Base-by-base conservation (phyloP, 2,797 vertebrate species). In the Gallinago stenura region DNA sequence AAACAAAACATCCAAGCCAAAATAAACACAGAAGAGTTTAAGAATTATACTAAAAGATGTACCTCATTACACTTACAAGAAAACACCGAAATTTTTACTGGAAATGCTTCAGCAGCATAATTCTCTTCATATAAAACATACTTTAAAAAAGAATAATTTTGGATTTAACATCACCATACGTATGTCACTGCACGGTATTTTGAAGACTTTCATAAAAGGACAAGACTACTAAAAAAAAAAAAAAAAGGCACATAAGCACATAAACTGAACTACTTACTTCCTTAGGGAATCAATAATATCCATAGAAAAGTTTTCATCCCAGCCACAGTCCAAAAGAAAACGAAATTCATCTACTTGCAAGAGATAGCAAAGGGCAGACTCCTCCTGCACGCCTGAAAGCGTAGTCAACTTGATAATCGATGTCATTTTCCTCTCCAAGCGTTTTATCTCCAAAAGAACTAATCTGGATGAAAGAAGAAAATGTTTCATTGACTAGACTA, bases 351-450 rank as follows among this genome's bases (percentile, higher is more conserved):
- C 99, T 83, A 99, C 99, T 97, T 99, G 99, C 76, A 99, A 98
- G 70, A 99, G 98, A 96, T 99, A 99, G 89, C 99, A 99, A 19
- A 99, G 99, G 16, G 99, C 99, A 28, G 99, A 99, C 83, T 99
- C 99, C 97, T 99, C 99, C 97, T 99, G 99, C 39, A 99, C 99
- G 76, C 99, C 99, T 2, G 99, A 99, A 35, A 99, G 98, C 5
- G 99, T 99, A 3, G 99, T 99, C 97, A 99, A 96, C 96, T 99
- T 99, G 97, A 99, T 99, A 95, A 99, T 99, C 45, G 99, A 99
- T 30, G 99, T 99, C 99, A 99, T 99, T 92, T 96, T 98, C 51
- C 79, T 73, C 93, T 96, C 95, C 85, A 72, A 70, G 53, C 21
- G 82, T 76, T 62, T 83, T 54, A 54, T 72, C 60, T 93, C 50